Conservation (phyloP, 2,113 vertebrate genomes). For the Seriola rivoliana region DNA sequence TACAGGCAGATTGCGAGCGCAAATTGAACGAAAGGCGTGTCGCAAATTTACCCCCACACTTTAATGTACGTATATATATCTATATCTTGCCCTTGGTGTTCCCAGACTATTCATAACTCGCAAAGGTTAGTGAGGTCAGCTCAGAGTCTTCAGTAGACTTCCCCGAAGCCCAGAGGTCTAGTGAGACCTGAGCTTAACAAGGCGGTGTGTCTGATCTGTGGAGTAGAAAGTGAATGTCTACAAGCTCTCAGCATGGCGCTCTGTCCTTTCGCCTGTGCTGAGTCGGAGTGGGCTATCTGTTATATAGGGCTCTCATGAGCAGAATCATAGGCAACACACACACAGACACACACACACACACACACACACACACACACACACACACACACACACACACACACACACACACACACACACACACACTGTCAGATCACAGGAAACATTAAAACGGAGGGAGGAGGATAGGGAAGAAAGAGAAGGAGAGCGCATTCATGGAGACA, state of each 20-base stretch:
- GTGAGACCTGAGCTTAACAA: conserved; percentile 60
- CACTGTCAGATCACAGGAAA: conserved; percentile 51
- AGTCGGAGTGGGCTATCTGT: conserved; percentile 45
- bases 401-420: conserved; percentile 11
- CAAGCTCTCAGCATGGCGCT: conserved; percentile 59
- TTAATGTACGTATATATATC: background rate
- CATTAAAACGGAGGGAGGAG: conserved; percentile 51
- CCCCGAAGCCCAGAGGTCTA: conserved; percentile 60
- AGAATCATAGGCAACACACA: conserved; percentile 41
- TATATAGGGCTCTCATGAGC: conserved; percentile 45
- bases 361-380: background rate
- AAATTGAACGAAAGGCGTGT: conserved; percentile 52
- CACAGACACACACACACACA: conserved; percentile 11
- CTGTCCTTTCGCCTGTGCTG: conserved; percentile 45
- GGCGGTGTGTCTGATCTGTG: conserved; percentile 50
- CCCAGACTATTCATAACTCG: conserved; percentile 20
- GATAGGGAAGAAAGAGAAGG: conserved; percentile 39
- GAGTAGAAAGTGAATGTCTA: conserved; percentile 59
- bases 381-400: conserved; percentile 36
- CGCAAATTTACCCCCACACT: background rate
- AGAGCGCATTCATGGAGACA: conserved; percentile 75
- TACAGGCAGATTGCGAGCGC: conserved; percentile 42
- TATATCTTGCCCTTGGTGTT: conserved; percentile 23
- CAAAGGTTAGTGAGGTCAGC: conserved; percentile 67
- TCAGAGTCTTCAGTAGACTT: conserved; percentile 43